Evolutionary conservation across 2,113 vertebrate genomes (phyloP), one percentile per base, ranked within the genome.

Genomic region (Chloebia gouldiae): DNA sequence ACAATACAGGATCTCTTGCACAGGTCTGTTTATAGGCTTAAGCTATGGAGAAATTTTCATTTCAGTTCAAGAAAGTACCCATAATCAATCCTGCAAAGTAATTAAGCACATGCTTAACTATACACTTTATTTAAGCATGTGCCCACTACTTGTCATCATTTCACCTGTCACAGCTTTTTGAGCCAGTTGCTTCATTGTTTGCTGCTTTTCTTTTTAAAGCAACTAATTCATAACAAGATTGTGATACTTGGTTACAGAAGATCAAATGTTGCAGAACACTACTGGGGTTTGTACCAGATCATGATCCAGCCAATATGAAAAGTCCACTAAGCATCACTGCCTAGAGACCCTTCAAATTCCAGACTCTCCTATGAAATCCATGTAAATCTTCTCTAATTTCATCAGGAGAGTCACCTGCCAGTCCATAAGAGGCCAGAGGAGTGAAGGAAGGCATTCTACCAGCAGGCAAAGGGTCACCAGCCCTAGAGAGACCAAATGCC

Each of bases 11-110:
- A 81, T 83, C 17, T 93, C 56, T 92, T 70, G 69, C 51, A 68
- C 73, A 91, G 88, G 80, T 96, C 81, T 94, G 56, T 71, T 93
- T 91, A 72, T 61, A 8, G 57, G 45, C 68, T 88, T 89, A 53
- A 73, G n/a, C 85, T 90, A 53, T 35, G 53, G 51, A 93, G 66
- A 40, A 78, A 42, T 65, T 89, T 84, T 68, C 80, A 54, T 39
- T 69, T 60, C 64, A 13, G 3, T 81, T 94, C 15, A 25, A 63
- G 68, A 44, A 86, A 76, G 25, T 33, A 22, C 39, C 5, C 28
- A 21, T 71, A 53, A 39, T 90, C 76, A 65, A 25, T 28, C 70
- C 69, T 89, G 49, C 7, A 86, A 84, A 81, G 20, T 44, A 72
- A 75, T 65, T 86, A 81, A 84, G 18, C 49, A 56, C 2, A 1